Base-by-base conservation (phyloP, 1,140 invertebrate species). In the Pomacea maculata region DNA sequence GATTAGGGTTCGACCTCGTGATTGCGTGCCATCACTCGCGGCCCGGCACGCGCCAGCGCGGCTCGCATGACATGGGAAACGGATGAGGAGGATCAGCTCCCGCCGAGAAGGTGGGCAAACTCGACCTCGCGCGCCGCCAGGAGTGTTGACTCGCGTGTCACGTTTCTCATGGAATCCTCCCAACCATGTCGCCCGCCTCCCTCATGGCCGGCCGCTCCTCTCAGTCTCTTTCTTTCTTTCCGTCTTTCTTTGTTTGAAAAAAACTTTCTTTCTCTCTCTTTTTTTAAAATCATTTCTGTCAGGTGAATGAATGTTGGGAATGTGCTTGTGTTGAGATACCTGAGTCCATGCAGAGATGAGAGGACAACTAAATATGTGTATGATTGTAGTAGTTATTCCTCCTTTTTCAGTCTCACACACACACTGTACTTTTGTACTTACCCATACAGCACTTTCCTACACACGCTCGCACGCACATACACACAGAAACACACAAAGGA, bases 11-110 rank as follows among this genome's bases (percentile, higher is more conserved):
- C 67, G 67, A 70, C 67, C 67, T 70, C 67, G 67, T 70, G 67
- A 70, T 70, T 70, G 67, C 67, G 67, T 70, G 67, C 67, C 67
- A 70, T 70, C 67, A 70, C n/a, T 70, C 21, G 67, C 67, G 67
- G n/a, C 11, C 67, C 67, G 67, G 67, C 67, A 70, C 67, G 67
- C 67, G 67, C 12, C 67, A 1, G 21, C 67, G 67, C n/a, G 21
- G 14, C 67, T 70, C 67, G n/a, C 21, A 34, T 70, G 67, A 25
- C 67, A 70, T 14, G 67, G 14, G 14, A 70, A 70, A 70, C 67
- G 67, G 67, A 70, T 70, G 67, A 70, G 67, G 29, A 11, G 67
- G 67, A 70, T 70, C 67, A 70, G 67, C 14, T 70, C 29, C 12
- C 12, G 29, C 12, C 10, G n/a, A 11, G 29, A 34, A n/a, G 67